These are phyloP conservation scores for Anthrax anthrax DNA, from an alignment of 2,888 invertebrate species.

Conservation along the genomic window DNA sequence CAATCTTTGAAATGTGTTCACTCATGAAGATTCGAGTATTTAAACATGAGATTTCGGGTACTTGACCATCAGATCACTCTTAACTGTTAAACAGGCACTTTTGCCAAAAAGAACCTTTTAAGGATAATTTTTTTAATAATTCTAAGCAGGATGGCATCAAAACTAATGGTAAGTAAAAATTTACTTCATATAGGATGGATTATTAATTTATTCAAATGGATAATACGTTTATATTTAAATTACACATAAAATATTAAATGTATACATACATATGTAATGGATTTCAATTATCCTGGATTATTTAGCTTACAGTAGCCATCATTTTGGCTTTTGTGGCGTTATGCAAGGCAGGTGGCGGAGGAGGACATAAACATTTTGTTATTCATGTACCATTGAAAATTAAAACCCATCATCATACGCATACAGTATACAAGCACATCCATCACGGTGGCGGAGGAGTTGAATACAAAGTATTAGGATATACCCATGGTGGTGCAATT, in stretches of 20 bases:
- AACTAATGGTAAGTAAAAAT: constrained; percentile 38
- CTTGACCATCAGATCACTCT: constrained; percentile 23
- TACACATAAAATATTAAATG: no score
- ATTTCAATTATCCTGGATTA: constrained; percentile 2
- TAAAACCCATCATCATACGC: constrained; percentile 63
- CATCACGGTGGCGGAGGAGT: constrained; percentile 45
- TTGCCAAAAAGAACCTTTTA: neutral
- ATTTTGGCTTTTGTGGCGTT: constrained; percentile 33
- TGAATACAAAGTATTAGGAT: constrained; percentile 26
- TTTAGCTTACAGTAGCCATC: constrained; percentile 26
- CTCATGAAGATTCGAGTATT: constrained; percentile 12
- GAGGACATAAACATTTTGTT: constrained; percentile 53
- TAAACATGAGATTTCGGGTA: constrained; percentile 19
- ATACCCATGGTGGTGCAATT: constrained; percentile 21
- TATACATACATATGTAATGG: no score
- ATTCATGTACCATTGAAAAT: constrained; percentile 67
- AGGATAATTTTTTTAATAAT: constrained; percentile 10
- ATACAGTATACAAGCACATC: constrained; percentile 60
- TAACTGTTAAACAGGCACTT: constrained; percentile 11
- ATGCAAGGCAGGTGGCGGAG: constrained; percentile 34
- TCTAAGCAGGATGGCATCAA: constrained; percentile 32
- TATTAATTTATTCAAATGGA: neutral
- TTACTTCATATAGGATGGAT: neutral
- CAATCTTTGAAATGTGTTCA: constrained; percentile 8
- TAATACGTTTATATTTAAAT: no score